Evolutionary conservation across 2,888 invertebrate species (phyloP).

Genomic region (Yponomeuta malinellus): DNA sequence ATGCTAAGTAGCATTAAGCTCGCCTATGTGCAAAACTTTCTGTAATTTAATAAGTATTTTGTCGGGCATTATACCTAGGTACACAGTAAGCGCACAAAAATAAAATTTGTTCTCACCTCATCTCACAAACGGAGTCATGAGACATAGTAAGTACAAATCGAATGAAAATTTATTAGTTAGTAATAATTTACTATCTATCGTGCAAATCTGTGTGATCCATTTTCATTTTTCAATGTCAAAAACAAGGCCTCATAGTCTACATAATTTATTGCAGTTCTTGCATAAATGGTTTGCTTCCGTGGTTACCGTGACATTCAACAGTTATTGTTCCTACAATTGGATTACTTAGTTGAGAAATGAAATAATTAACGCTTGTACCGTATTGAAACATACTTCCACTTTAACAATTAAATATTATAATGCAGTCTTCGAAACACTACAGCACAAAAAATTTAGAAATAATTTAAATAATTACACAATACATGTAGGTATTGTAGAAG

Average conservation of each 20-base stretch:
- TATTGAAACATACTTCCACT: neutral
- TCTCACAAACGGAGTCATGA: too few relatives aligned
- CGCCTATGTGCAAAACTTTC: too few relatives aligned
- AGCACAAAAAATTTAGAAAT: too few relatives aligned
- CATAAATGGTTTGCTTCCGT: neutral
- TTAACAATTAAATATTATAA: neutral
- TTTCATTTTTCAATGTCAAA: neutral
- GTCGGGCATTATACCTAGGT: too few relatives aligned
- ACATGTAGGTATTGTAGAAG: too few relatives aligned
- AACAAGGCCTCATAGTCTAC: neutral
- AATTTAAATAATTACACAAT: too few relatives aligned
- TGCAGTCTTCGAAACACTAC: too few relatives aligned
- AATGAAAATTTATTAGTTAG: neutral
- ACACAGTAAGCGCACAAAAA: too few relatives aligned
- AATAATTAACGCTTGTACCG: neutral
- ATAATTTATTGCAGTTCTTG: neutral
- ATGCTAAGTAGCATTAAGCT: too few relatives aligned
- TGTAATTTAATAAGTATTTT: too few relatives aligned
- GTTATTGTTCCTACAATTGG: neutral
- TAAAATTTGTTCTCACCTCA: too few relatives aligned
- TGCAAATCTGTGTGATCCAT: neutral
- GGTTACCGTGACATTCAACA: neutral
- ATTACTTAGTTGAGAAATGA: neutral
- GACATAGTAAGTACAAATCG: neutral
- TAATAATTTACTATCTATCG: neutral